Percentiles rank a stretch among this genome's conserved stretches.
phyloP scores from a whole-genome alignment of 2,113 vertebrate genomes.

The Saimiri boliviensis region DNA sequence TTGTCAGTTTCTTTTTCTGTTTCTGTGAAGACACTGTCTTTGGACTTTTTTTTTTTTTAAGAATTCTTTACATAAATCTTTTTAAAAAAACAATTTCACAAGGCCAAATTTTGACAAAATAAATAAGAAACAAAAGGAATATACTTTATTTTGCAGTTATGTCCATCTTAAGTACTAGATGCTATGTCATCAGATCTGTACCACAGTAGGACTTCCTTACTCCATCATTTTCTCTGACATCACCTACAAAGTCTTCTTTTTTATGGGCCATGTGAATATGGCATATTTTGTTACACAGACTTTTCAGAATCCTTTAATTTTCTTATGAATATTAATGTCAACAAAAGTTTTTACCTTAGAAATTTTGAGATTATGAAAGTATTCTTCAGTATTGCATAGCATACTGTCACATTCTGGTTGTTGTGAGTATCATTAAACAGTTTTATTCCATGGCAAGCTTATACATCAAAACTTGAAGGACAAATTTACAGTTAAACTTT shows the following conservation, averaged over 20 bases:
- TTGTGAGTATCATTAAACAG: neutral
- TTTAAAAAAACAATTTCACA: no score
- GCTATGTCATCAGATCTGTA: no score
- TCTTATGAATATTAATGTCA: neutral
- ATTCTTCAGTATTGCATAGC: neutral
- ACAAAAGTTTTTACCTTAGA: neutral
- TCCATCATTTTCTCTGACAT: neutral
- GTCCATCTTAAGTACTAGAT: no score
- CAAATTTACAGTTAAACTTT: conserved; percentile 10
- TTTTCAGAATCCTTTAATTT: neutral
- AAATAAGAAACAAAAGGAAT: no score
- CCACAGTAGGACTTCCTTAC: neutral
- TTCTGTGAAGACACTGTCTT: neutral
- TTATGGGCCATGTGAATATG: neutral
- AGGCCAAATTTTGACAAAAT: no score
- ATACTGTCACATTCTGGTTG: neutral
- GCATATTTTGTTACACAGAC: neutral
- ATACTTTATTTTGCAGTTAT: no score
- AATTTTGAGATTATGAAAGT: conserved; percentile 13
- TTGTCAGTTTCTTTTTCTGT: neutral
- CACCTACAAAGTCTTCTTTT: neutral
- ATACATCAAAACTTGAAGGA: neutral
- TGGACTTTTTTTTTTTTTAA: neutral
- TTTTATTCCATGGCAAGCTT: neutral
- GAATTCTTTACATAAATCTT: no score